Percentiles rank a stretch among this genome's conserved stretches.
Evolutionary conservation across 2,113 vertebrate species (phyloP).

Genomic region (Xiphias gladius): DNA sequence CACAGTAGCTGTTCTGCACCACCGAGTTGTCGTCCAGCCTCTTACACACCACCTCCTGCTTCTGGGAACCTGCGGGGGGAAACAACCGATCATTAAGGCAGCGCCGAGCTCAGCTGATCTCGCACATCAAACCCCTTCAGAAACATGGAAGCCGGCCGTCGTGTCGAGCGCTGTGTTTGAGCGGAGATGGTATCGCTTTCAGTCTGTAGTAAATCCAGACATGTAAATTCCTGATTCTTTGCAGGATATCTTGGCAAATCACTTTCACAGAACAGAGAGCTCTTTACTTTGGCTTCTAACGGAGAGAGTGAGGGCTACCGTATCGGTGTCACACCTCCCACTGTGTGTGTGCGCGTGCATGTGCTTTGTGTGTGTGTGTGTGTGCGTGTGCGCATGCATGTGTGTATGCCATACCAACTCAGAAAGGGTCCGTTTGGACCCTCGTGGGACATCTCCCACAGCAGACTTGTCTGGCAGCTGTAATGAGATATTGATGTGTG

Average conservation of each 20-base stretch:
- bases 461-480: slow-evolving; percentile 77
- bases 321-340: slow-evolving; percentile 72
- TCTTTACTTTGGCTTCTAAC: slow-evolving; percentile 82
- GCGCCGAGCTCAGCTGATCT: slow-evolving; percentile 50
- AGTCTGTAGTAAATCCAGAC: slow-evolving; percentile 77
- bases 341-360: slow-evolving; percentile 50
- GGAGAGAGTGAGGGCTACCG: slow-evolving; percentile 72
- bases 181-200: slow-evolving; percentile 69
- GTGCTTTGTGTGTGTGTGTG: slow-evolving; percentile 23
- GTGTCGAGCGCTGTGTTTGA: slow-evolving; percentile 53
- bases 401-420: slow-evolving; percentile 46
- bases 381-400: slow-evolving; percentile 11
- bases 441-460: slow-evolving; percentile 67
- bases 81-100: slow-evolving; percentile 41
- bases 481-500: slow-evolving; percentile 70
- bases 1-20: slow-evolving; percentile 98
- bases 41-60: slow-evolving; percentile 96
- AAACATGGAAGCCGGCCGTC: slow-evolving; percentile 28
- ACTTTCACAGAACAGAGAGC: slow-evolving; percentile 80
- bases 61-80: slow-evolving; percentile 88
- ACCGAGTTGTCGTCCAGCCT: slow-evolving; percentile 94
- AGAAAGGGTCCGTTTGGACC: slow-evolving; percentile 63
- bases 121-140: slow-evolving; percentile 22
- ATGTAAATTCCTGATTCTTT: slow-evolving; percentile 80
- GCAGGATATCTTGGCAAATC: slow-evolving; percentile 81